Evolutionary conservation across 1,140 invertebrate genomes (phyloP).

Genomic region (Himalopsyche phryganea): DNA sequence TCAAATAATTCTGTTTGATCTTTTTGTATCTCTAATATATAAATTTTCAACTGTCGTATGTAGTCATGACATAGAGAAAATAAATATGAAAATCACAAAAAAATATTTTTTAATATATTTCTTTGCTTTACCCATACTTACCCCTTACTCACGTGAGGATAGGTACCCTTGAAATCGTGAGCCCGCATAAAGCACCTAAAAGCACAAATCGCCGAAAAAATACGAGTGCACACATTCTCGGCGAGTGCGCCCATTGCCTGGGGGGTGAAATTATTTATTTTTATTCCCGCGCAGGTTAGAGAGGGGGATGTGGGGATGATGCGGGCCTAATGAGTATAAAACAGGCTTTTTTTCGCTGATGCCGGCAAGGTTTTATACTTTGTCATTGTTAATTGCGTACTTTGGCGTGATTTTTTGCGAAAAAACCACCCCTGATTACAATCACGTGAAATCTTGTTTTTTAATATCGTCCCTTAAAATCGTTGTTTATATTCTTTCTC

Average conservation of each 20-base stretch:
- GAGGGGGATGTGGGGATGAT: conserved; percentile 12
- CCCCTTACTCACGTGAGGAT: too few species aligned
- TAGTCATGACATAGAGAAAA: too few species aligned
- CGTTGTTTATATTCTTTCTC: too few species aligned
- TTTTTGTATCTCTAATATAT: too few species aligned
- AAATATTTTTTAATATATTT: too few species aligned
- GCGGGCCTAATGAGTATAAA: conserved; percentile 27
- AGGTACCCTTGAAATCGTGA: neutral
- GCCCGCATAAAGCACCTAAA: conserved; percentile 27
- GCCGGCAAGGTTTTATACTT: neutral
- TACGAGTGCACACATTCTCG: conserved; percentile 23
- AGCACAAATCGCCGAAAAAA: conserved; percentile 25
- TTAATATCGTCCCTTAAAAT: too few species aligned
- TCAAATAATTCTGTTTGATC: too few species aligned
- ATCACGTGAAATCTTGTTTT: too few species aligned
- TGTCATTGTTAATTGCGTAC: neutral
- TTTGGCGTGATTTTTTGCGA: neutral
- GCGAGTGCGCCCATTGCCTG: conserved; percentile 1
- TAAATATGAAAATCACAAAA: too few species aligned
- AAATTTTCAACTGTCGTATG: too few species aligned
- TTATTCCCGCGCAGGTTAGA: conserved; percentile 8
- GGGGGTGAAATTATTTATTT: conserved; percentile 24
- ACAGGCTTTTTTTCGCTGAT: neutral
- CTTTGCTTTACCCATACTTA: too few species aligned
- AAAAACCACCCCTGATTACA: too few species aligned